Evolutionary conservation across 2,797 vertebrate genomes (phyloP).

Genomic region (Zonotrichia albicollis): DNA sequence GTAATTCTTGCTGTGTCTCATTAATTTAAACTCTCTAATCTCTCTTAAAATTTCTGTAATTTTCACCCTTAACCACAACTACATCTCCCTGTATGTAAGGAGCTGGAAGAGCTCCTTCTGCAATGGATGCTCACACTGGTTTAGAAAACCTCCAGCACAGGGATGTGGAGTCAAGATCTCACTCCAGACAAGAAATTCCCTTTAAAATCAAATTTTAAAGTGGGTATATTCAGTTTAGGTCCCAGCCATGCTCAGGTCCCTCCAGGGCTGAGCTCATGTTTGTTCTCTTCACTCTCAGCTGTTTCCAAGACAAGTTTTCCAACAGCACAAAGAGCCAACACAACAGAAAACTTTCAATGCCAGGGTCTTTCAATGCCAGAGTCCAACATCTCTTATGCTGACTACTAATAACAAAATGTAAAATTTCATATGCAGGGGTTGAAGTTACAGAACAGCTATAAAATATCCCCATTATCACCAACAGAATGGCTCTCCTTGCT

Average conservation of each 20-base stretch:
- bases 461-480: background rate
- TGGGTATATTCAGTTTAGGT: background rate
- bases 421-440: background rate
- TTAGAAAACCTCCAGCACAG: background rate
- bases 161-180: background rate
- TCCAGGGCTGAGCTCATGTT: background rate
- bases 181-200: background rate
- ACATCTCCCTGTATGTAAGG: background rate
- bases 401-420: background rate
- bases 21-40: constrained; percentile 17
- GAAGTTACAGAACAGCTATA: background rate
- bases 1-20: constrained; percentile 5
- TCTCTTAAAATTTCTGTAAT: background rate
- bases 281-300: background rate
- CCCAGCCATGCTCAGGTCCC: background rate
- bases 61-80: background rate
- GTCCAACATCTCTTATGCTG: background rate
- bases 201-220: background rate
- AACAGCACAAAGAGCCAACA: background rate
- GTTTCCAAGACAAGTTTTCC: background rate
- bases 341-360: background rate
- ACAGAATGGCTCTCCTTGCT: background rate
- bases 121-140: background rate
- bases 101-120: background rate
- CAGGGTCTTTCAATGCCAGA: background rate